These are phyloP conservation scores for Lepidurus couesii DNA, from an alignment of 1,140 invertebrate species.

Conservation along the genomic window DNA sequence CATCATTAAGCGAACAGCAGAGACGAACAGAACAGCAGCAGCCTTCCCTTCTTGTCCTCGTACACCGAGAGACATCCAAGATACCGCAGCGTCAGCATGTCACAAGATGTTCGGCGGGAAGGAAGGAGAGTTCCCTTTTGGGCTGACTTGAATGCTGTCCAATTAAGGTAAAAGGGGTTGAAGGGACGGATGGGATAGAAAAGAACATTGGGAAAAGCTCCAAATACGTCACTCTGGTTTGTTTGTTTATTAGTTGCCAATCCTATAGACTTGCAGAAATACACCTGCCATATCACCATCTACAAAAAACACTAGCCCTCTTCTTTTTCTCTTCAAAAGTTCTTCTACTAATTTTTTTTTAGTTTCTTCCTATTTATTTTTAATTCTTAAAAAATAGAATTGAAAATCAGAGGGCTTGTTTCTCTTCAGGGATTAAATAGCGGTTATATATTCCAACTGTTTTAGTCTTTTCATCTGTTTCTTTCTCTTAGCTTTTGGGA, in stretches of 20 bases:
- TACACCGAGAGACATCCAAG: not conserved
- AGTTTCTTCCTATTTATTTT: too few relatives aligned
- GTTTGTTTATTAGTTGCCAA: not conserved
- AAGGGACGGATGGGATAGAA: not conserved
- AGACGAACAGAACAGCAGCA: not conserved
- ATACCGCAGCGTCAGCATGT: not conserved
- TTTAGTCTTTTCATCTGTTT: too few relatives aligned
- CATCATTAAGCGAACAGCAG: not conserved
- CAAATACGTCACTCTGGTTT: not conserved
- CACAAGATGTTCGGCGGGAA: not conserved
- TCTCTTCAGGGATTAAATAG: too few relatives aligned
- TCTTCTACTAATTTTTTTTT: too few relatives aligned
- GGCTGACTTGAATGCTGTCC: not conserved
- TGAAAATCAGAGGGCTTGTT: too few relatives aligned
- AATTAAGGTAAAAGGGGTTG: slow-evolving; percentile 22
- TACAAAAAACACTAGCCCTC: not conserved
- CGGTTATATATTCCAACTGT: too few relatives aligned
- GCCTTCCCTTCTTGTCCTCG: not conserved
- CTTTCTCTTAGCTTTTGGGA: too few relatives aligned
- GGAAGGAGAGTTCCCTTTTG: not conserved
- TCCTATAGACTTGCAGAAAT: not conserved
- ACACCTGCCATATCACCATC: not conserved
- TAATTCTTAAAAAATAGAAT: too few relatives aligned
- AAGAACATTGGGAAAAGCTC: not conserved
- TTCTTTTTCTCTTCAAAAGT: not conserved